Percentiles rank a stretch among this genome's conserved stretches.
Conservation (phyloP, 2,113 vertebrate species). For the Pterocles gutturalis region DNA sequence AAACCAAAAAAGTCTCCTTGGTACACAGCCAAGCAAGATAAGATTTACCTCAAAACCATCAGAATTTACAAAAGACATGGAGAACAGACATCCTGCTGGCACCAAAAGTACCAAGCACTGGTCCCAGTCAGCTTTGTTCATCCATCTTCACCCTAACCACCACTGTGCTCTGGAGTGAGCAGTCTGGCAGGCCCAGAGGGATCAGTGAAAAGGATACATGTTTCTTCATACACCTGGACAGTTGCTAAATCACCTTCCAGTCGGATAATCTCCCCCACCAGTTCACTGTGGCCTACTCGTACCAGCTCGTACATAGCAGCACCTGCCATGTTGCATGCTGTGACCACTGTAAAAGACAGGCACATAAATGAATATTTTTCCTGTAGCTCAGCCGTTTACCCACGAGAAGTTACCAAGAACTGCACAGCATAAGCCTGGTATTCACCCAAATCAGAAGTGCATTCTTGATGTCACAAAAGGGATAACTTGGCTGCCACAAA, state of each 20-base stretch:
- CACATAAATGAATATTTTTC: background rate
- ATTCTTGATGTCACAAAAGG: background rate
- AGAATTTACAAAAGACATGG: background rate
- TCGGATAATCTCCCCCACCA: conserved; percentile 97
- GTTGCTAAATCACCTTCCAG: conserved; percentile 97
- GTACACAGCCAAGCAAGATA: background rate
- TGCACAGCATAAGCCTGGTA: background rate
- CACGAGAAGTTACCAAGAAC: background rate
- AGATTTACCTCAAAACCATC: background rate
- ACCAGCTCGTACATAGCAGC: conserved; percentile 99
- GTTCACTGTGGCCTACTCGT: conserved; percentile 93
- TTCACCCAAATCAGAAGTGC: background rate
- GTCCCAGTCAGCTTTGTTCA: background rate
- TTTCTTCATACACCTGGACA: conserved; percentile 99
- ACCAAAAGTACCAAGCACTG: fast-evolving
- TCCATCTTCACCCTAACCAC: fast-evolving
- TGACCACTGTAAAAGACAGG: conserved; percentile 86
- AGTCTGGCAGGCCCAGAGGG: background rate
- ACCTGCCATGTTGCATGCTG: conserved; percentile 92
- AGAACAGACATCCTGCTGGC: background rate
- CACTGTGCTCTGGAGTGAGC: fast-evolving
- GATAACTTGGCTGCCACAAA: background rate
- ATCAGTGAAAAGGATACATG: conserved; percentile 90
- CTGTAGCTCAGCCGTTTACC: background rate
- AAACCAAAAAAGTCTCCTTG: fast-evolving